Conservation (phyloP, 2,113 vertebrate species). For the Antechinus stuartii region DNA sequence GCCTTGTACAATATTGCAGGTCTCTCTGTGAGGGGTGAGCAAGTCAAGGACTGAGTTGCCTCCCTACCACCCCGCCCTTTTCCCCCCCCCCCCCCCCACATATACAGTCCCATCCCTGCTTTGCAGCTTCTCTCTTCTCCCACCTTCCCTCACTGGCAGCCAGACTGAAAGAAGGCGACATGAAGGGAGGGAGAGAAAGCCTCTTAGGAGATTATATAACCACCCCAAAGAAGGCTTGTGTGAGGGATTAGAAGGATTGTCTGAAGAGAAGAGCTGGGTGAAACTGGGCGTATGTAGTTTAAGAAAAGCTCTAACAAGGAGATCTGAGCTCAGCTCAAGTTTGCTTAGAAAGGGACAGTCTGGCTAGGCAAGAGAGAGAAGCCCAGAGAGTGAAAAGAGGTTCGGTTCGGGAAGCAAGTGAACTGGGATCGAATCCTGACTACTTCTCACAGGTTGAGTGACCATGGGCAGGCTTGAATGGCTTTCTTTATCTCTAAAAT, state of each 20-base stretch:
- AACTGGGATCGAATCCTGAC: not conserved
- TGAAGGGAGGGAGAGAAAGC: not conserved
- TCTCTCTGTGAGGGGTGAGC: not conserved
- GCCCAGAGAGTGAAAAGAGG: not conserved
- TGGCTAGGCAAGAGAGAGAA: not conserved
- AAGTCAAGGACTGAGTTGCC: not conserved
- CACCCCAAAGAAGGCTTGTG: not conserved
- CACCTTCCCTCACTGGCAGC: not conserved
- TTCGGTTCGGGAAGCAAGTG: not conserved
- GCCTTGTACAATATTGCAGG: constrained; percentile 59
- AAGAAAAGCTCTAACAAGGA: not conserved
- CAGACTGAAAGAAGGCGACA: not conserved
- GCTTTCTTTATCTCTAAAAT: not conserved
- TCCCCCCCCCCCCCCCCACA: no score
- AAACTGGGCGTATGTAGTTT: not conserved
- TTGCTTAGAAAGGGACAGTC: not conserved
- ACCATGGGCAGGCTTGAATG: not conserved
- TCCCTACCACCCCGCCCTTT: not conserved
- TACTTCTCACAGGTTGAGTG: not conserved
- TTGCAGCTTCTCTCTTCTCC: not conserved
- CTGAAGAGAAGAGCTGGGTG: not conserved
- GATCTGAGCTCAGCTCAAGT: not conserved
- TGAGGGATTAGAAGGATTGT: constrained; percentile 18
- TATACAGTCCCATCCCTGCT: not conserved
- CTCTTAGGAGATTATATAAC: not conserved